Evolutionary conservation across 2,113 vertebrate species (phyloP), one percentile per base, ranked within the genome.

Genomic region (Macaca mulatta): DNA sequence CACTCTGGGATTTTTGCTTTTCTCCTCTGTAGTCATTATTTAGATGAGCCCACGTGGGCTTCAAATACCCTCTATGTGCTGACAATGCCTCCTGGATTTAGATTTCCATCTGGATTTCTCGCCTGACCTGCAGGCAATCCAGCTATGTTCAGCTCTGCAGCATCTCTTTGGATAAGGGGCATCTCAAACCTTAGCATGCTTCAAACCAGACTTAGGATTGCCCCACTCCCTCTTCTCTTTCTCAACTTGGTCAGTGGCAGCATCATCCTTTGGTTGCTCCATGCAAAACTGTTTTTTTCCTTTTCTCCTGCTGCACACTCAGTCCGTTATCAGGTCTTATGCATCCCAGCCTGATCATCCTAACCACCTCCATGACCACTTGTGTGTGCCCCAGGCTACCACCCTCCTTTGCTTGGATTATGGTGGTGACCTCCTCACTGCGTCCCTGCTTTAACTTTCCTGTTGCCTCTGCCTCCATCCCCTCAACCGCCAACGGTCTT

Each of bases 251-350:
- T 48, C 67, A 27, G 43, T 23, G 61, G 48, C 25, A 35, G 9
- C 25, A 18, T 12, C 20, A 0, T 45, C 50, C 32, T n/a, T 57
- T 8, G 50, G 69, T 30, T 38, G 11, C 72, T 84, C 23, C 4
- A 0, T 22, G 1, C 74, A 10, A 27, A 23, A 35, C 20, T n/a
- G 88, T 69, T 8, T 32, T 32, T 48, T 43, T 48, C 10, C 50
- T 27, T 70, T 74, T 75, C 78, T 57, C n/a, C 9, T 40, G 0
- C 0, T 43, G 61, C 8, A 14, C n/a, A 4, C 55, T 79, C 45
- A 38, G 0, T 40, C 35, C 13, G 1, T 20, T 45, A 3, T 48
- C 7, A 1, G 35, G 27, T 23, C 6, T 14, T 11, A 1, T 22
- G 4, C 20, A 18, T 22, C 38, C 10, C 32, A 3, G 0, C 7